phyloP scores from a whole-genome alignment of 1,140 invertebrate genomes.

The Lepidurus packardi region DNA sequence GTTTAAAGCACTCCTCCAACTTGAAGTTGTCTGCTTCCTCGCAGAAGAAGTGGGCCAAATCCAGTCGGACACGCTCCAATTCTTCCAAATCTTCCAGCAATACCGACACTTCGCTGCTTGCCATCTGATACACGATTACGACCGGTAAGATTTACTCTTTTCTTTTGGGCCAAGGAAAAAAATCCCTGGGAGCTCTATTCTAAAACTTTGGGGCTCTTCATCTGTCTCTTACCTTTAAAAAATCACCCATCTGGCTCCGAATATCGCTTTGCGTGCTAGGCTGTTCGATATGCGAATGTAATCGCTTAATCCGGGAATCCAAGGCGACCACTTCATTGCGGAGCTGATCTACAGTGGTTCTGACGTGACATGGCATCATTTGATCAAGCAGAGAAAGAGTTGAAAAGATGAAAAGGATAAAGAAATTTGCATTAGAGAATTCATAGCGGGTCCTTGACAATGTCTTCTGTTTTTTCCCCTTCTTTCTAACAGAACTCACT shows the following conservation, averaged over 20 bases:
- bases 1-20: conserved; percentile 90
- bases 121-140: conserved; percentile 54
- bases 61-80: conserved; percentile 67
- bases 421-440: not conserved
- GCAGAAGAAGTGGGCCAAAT: conserved; percentile 89
- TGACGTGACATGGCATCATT: conserved; percentile 40
- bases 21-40: conserved; percentile 86
- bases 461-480: not conserved
- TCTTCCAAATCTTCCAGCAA: conserved; percentile 73
- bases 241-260: conserved; percentile 77
- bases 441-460: conserved; percentile 46
- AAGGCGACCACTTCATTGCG: conserved; percentile 79
- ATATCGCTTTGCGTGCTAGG: conserved; percentile 72
- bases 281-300: conserved; percentile 72
- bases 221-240: conserved; percentile 61
- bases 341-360: conserved; percentile 83
- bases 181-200: too few relatives aligned
- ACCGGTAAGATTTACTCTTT: conserved; percentile 42
- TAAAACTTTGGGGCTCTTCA: too few relatives aligned
- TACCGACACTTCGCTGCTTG: conserved; percentile 67
- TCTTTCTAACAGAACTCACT: conserved; percentile 45
- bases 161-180: conserved; percentile 39
- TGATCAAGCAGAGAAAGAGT: not conserved
- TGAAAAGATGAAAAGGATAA: not conserved
- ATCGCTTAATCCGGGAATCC: conserved; percentile 67